phyloP scores from a whole-genome alignment of 2,888 invertebrate genomes.

The Zootermopsis nevadensis region DNA sequence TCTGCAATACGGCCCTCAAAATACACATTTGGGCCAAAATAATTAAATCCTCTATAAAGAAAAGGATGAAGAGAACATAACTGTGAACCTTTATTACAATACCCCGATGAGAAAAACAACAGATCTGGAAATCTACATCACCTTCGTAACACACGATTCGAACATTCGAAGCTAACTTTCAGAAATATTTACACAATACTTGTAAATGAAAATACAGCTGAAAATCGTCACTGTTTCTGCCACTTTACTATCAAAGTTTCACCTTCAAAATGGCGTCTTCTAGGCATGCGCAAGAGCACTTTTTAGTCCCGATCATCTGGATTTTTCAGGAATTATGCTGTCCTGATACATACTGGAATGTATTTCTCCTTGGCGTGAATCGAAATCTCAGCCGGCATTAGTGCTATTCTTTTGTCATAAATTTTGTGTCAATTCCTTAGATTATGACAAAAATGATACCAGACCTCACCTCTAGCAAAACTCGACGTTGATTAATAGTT shows the following conservation, averaged over 20 bases:
- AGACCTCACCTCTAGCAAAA: slow-evolving; percentile 29
- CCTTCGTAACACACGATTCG: background rate
- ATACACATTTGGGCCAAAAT: background rate
- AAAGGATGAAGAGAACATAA: slow-evolving; percentile 20
- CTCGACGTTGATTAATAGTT: slow-evolving; percentile 11
- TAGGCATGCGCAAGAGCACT: slow-evolving; percentile 65
- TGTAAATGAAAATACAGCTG: slow-evolving; percentile 35
- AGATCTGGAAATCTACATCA: slow-evolving; percentile 13
- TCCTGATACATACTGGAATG: slow-evolving; percentile 6
- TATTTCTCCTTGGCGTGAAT: slow-evolving; percentile 1
- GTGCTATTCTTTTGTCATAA: background rate
- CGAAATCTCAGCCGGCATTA: background rate
- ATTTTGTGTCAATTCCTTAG: slow-evolving; percentile 24
- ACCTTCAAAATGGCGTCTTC: slow-evolving; percentile 71
- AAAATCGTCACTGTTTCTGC: slow-evolving; percentile 57
- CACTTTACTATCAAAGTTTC: slow-evolving; percentile 71
- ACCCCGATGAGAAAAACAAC: background rate
- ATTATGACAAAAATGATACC: slow-evolving; percentile 16
- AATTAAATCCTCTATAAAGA: slow-evolving; percentile 17
- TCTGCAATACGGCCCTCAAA: background rate
- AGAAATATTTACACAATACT: background rate
- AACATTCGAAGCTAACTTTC: slow-evolving; percentile 7
- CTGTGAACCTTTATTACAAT: slow-evolving; percentile 7
- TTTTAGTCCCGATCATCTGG: slow-evolving; percentile 37
- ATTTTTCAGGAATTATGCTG: slow-evolving; percentile 27